Conservation (phyloP, 2,797 vertebrate genomes). For the Gymnoscopelus braueri region DNA sequence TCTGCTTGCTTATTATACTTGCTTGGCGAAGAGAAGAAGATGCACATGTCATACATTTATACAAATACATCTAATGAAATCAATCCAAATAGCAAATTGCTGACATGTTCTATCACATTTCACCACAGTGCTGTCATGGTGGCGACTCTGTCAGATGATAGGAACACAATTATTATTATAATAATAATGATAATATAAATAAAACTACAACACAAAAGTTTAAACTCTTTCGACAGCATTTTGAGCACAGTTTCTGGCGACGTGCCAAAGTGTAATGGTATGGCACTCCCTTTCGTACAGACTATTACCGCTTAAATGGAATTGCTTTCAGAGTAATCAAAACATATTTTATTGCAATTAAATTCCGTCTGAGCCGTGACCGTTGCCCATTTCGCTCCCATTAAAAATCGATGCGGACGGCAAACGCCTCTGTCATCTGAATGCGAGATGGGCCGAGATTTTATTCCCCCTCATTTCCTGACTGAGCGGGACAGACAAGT, state of each 20-base stretch:
- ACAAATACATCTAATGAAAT: no score
- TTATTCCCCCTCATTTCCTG: not conserved
- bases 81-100: no score
- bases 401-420: constrained; percentile 16
- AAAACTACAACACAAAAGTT: no score
- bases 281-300: constrained; percentile 6
- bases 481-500: constrained; percentile 30
- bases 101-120: no score
- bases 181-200: no score
- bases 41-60: no score
- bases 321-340: constrained; percentile 31
- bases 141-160: no score
- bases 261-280: constrained; percentile 15
- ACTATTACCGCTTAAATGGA: constrained; percentile 26
- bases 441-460: not conserved
- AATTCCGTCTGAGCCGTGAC: constrained; percentile 45
- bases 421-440: not conserved
- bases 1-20: no score
- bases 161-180: no score
- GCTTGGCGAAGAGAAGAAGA: no score
- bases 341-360: constrained; percentile 42
- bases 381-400: constrained; percentile 40
- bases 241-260: constrained; percentile 10
- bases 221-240: no score
- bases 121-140: no score